Conservation (phyloP, 2,797 vertebrate species). For the Sebastes diaconus region DNA sequence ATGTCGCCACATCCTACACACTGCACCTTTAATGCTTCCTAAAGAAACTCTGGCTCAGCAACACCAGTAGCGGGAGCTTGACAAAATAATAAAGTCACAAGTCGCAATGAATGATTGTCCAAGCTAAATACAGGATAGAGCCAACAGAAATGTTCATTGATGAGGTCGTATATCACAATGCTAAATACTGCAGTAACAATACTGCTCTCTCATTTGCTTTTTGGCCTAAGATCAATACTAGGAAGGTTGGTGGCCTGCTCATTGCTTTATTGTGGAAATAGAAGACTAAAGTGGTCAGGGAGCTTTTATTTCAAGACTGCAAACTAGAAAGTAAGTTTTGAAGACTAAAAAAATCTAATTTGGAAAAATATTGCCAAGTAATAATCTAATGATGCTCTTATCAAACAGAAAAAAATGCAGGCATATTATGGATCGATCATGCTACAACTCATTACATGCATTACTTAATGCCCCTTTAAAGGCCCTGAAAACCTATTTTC, state of each 20-base stretch:
- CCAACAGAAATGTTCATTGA: conserved; percentile 22
- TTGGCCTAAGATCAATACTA: conserved; percentile 7
- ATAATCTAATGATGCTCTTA: not conserved
- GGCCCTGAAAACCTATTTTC: not conserved
- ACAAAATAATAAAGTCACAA: conserved; percentile 28
- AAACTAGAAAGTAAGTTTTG: not conserved
- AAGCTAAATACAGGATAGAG: conserved; percentile 14
- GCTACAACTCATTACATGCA: not conserved
- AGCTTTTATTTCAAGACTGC: conserved; percentile 7
- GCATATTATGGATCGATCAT: not conserved
- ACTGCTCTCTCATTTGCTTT: conserved; percentile 13
- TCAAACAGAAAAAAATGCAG: not conserved
- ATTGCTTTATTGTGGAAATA: conserved; percentile 9
- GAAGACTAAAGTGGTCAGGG: not conserved
- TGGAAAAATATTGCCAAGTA: not conserved
- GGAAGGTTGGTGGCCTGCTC: not conserved
- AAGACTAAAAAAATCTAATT: not conserved
- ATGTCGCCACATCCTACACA: too few species aligned
- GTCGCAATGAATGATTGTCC: conserved; percentile 7
- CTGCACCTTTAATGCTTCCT: not conserved
- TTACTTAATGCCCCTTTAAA: not conserved
- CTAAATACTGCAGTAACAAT: conserved; percentile 31
- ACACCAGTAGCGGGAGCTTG: not conserved
- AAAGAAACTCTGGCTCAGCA: not conserved
- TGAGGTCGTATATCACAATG: conserved; percentile 32